Conservation (phyloP, 2,113 vertebrate species). For the Gavia stellata region DNA sequence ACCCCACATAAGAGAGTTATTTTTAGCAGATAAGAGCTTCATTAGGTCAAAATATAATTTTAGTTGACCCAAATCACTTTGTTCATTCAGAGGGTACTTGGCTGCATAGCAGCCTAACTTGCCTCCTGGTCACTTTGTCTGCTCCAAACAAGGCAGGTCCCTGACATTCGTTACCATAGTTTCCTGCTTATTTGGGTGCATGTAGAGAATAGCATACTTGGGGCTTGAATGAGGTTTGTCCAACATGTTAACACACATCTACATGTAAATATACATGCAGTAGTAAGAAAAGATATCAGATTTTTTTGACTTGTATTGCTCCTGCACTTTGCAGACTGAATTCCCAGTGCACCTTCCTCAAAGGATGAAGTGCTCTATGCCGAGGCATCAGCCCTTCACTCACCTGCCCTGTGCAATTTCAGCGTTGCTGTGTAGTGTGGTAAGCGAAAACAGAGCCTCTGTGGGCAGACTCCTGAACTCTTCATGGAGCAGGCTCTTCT, state of each 20-base stretch:
- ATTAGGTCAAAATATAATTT: neutral
- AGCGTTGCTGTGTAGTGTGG: neutral
- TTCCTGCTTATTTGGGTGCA: neutral
- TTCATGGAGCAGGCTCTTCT: neutral
- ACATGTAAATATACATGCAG: fast-evolving
- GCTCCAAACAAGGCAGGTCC: neutral
- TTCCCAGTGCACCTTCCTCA: neutral
- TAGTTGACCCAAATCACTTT: neutral
- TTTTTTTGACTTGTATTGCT: neutral
- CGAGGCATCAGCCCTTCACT: neutral
- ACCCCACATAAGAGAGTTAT: neutral
- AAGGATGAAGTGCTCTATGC: neutral
- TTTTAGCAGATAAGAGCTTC: neutral
- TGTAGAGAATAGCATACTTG: neutral
- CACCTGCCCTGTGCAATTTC: neutral
- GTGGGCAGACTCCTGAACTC: neutral
- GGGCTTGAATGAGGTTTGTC: neutral
- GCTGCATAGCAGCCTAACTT: neutral
- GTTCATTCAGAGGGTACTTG: neutral
- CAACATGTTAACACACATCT: neutral
- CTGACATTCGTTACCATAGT: neutral
- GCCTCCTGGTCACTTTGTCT: neutral
- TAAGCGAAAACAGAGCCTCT: neutral
- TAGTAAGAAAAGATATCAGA: neutral
- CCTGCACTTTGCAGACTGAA: neutral